Evolutionary conservation across 1,140 invertebrate genomes (phyloP).

Genomic region (roundworm (Caenorhabditis elegans)): DNA sequence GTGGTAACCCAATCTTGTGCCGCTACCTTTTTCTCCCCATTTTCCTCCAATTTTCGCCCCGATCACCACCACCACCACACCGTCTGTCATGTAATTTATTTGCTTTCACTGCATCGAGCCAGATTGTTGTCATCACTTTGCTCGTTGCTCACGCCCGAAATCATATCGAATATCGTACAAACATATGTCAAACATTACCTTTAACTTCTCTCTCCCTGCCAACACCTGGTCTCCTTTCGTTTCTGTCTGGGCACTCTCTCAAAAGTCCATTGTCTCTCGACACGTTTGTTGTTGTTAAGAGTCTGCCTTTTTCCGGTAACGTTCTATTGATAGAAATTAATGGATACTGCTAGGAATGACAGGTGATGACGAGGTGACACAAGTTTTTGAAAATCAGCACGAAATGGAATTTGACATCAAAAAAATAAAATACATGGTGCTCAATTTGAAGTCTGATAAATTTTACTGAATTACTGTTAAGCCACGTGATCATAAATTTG

Average conservation of each 20-base stretch:
- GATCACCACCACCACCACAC: neutral
- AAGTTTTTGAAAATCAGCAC: too few species aligned
- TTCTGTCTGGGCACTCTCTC: neutral
- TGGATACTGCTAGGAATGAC: too few species aligned
- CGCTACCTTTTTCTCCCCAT: too few species aligned
- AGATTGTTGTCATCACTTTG: conserved; percentile 9
- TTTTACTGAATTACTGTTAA: too few species aligned
- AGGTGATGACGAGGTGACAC: too few species aligned
- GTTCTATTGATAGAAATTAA: too few species aligned
- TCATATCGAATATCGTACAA: conserved; percentile 16
- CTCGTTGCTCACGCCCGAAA: neutral
- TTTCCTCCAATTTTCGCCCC: neutral
- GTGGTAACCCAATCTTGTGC: too few species aligned
- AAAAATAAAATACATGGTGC: too few species aligned
- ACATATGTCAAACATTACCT: neutral
- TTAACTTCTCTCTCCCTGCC: neutral
- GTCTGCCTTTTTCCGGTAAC: neutral
- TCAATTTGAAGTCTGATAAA: too few species aligned
- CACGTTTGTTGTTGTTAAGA: neutral
- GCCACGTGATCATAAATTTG: too few species aligned
- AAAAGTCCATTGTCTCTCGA: neutral
- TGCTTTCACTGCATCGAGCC: neutral
- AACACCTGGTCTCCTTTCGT: neutral
- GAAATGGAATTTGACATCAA: too few species aligned
- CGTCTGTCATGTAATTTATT: neutral